Evolutionary conservation across 2,888 invertebrate genomes (phyloP).

Genomic region (Gymnocheta viridis): DNA sequence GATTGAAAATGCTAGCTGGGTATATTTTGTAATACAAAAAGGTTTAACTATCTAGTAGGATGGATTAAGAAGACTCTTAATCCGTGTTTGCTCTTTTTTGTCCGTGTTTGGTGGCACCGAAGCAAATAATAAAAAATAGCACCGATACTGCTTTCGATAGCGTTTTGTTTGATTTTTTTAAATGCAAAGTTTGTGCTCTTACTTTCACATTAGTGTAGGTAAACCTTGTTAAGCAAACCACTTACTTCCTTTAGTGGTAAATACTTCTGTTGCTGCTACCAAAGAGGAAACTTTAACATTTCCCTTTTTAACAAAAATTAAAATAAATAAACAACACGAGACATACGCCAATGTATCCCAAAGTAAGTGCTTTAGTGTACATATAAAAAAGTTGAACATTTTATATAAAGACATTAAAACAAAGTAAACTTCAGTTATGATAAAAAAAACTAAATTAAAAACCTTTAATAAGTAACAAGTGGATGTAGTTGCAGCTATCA

Average conservation of each 20-base stretch:
- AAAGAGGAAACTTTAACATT: constrained; percentile 38
- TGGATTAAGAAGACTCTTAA: no score
- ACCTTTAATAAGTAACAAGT: constrained; percentile 53
- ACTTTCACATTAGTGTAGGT: constrained; percentile 7
- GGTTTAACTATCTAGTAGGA: no score
- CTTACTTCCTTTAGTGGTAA: constrained; percentile 39
- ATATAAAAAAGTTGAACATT: constrained; percentile 7
- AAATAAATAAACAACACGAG: not conserved
- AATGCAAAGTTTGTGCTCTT: not conserved
- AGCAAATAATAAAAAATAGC: no score
- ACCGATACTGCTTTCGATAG: no score
- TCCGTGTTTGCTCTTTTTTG: no score
- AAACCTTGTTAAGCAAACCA: constrained; percentile 39
- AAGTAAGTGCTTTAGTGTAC: not conserved
- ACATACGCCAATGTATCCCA: not conserved
- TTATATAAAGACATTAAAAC: constrained; percentile 39
- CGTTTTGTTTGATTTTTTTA: not conserved
- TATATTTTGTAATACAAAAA: no score
- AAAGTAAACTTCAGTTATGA: constrained; percentile 24
- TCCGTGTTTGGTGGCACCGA: no score
- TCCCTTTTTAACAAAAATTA: not conserved
- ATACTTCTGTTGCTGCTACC: not conserved
- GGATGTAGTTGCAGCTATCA: not conserved
- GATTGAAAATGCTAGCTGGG: no score
- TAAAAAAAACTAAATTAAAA: not conserved